These are phyloP conservation scores for Brachionus manjavacas DNA, from an alignment of 1,140 invertebrate species.

Conservation along the genomic window DNA sequence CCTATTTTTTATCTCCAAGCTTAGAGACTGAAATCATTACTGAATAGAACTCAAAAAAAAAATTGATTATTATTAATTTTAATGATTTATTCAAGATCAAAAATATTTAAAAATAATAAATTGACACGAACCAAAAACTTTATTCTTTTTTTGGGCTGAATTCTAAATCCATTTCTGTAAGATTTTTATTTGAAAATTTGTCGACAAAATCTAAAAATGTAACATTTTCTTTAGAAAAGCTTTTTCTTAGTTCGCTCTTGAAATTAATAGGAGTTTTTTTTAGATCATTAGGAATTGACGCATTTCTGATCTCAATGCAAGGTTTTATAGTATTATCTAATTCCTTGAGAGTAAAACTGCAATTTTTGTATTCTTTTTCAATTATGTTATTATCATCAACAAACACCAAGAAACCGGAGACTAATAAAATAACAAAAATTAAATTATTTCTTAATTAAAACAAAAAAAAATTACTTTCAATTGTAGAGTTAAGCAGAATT, in stretches of 20 bases:
- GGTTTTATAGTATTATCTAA: neutral
- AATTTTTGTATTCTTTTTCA: slow-evolving; percentile 24
- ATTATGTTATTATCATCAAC: neutral
- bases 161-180: neutral
- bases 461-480: neutral
- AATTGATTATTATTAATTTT: no score
- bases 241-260: neutral
- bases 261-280: neutral
- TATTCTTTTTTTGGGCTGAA: neutral
- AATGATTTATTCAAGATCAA: no score
- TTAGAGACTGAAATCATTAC: no score
- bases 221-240: neutral
- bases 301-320: neutral
- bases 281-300: neutral
- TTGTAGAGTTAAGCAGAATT: neutral
- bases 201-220: neutral
- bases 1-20: no score
- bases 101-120: no score
- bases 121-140: neutral
- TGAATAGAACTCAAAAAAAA: no score
- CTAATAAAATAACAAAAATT: neutral
- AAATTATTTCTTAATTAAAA: neutral
- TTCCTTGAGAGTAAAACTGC: neutral
- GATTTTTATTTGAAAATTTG: neutral
- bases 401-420: neutral